phyloP scores from a whole-genome alignment of 2,888 invertebrate genomes.

The Alviniconcha strummeri region DNA sequence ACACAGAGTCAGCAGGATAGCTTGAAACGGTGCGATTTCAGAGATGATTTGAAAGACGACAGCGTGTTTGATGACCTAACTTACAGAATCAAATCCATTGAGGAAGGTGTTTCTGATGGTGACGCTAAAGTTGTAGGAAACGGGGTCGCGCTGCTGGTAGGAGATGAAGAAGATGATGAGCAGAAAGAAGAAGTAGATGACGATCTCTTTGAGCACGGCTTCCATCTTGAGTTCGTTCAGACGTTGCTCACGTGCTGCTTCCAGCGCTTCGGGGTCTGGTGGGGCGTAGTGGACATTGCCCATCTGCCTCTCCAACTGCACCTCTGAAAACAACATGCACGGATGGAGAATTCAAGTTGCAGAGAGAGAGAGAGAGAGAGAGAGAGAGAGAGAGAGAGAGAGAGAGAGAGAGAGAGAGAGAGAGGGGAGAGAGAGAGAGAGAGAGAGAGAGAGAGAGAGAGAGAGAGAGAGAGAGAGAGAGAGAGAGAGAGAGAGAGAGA shows the following conservation, averaged over 20 bases:
- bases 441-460: neutral
- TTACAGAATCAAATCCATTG: conserved; percentile 55
- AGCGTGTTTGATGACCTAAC: neutral
- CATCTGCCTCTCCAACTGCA: conserved; percentile 61
- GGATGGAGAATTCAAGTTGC: neutral
- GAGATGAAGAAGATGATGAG: conserved; percentile 72
- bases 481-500: neutral
- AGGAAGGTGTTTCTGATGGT: conserved; percentile 65
- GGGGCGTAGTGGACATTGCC: conserved; percentile 63
- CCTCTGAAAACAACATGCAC: conserved; percentile 52
- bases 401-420: neutral
- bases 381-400: neutral
- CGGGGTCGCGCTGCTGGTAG: conserved; percentile 69
- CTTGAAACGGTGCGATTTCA: no score
- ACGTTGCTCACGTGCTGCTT: conserved; percentile 60
- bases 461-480: neutral
- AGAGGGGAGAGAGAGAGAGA: neutral
- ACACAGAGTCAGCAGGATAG: no score
- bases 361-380: neutral
- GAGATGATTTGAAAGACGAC: no score
- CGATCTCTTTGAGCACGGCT: conserved; percentile 68
- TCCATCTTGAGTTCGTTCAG: conserved; percentile 72
- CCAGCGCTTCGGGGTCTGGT: conserved; percentile 65
- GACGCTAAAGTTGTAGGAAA: conserved; percentile 60
- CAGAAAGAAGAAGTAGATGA: conserved; percentile 69